phyloP scores from a whole-genome alignment of 1,140 invertebrate genomes.

The Pararge aegeria region DNA sequence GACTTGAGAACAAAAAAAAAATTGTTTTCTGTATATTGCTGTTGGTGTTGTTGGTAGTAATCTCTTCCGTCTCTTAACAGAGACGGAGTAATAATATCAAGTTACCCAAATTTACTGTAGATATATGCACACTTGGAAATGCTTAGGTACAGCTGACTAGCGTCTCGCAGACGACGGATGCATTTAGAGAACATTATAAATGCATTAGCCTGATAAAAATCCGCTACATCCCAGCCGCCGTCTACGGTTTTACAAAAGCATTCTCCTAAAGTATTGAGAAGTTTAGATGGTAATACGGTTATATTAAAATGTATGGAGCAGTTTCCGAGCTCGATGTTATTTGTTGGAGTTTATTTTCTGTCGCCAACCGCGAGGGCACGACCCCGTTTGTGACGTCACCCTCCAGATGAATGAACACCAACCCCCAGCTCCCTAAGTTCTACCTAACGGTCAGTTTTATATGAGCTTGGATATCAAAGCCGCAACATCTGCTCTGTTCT shows the following conservation, averaged over 20 bases:
- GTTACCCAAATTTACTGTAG: not conserved
- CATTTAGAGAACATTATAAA: conserved; percentile 57
- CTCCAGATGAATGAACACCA: conserved; percentile 65
- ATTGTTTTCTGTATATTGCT: too few species aligned
- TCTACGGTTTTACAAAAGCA: conserved; percentile 1
- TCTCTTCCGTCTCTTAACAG: too few species aligned
- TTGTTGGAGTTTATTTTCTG: conserved; percentile 42
- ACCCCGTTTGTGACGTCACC: conserved; percentile 64
- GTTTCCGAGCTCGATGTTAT: conserved; percentile 29
- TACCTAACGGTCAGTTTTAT: conserved; percentile 52
- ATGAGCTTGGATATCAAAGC: conserved; percentile 50
- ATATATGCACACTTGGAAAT: conserved; percentile 11
- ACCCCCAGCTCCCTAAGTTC: conserved; percentile 32
- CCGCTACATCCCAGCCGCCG: conserved; percentile 5
- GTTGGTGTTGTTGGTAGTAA: too few species aligned
- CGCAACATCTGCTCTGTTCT: conserved; percentile 50
- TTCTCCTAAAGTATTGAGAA: conserved; percentile 7
- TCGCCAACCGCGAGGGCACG: conserved; percentile 52
- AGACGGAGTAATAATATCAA: not conserved
- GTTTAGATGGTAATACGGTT: not conserved
- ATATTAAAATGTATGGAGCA: not conserved
- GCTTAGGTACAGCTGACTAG: conserved; percentile 7
- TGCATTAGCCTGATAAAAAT: conserved; percentile 52
- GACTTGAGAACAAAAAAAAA: too few species aligned
- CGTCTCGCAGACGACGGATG: conserved; percentile 25